Evolutionary conservation across 2,888 invertebrate genomes (phyloP).

Genomic region (Amaurobius ferox): DNA sequence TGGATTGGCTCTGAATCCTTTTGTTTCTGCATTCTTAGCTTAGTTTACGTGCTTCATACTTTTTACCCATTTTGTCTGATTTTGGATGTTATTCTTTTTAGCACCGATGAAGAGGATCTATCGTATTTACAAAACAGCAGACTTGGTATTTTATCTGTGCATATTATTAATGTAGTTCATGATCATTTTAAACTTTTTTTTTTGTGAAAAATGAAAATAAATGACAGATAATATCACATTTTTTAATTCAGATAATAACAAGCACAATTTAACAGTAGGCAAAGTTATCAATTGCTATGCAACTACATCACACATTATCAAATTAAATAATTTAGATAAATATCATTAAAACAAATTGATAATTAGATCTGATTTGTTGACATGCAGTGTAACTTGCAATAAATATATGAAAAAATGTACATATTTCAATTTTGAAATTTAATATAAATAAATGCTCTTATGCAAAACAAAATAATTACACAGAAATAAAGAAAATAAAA

Average conservation of each 20-base stretch:
- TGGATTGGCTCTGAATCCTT: too few species aligned
- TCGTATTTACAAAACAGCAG: too few species aligned
- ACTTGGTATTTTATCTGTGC: too few species aligned
- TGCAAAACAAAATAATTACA: background rate
- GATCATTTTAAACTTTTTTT: too few species aligned
- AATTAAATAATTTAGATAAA: background rate
- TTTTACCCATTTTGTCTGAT: too few species aligned
- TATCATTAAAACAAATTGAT: background rate
- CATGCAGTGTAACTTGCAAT: too few species aligned
- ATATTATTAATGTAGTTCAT: too few species aligned
- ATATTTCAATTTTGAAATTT: background rate
- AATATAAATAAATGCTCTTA: background rate
- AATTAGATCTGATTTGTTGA: background rate
- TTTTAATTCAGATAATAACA: conserved; percentile 63
- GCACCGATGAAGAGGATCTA: too few species aligned
- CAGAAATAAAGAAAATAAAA: background rate
- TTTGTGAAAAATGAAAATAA: too few species aligned
- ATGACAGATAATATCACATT: conserved; percentile 68
- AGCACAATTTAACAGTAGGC: conserved; percentile 64
- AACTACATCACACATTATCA: conserved; percentile 54
- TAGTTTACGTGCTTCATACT: too few species aligned
- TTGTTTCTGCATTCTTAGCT: too few species aligned
- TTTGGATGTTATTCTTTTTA: too few species aligned
- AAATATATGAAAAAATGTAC: background rate
- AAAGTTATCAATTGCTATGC: conserved; percentile 58